Base-by-base conservation (phyloP, 1,140 invertebrate species). In the Apolygus lucorum region DNA sequence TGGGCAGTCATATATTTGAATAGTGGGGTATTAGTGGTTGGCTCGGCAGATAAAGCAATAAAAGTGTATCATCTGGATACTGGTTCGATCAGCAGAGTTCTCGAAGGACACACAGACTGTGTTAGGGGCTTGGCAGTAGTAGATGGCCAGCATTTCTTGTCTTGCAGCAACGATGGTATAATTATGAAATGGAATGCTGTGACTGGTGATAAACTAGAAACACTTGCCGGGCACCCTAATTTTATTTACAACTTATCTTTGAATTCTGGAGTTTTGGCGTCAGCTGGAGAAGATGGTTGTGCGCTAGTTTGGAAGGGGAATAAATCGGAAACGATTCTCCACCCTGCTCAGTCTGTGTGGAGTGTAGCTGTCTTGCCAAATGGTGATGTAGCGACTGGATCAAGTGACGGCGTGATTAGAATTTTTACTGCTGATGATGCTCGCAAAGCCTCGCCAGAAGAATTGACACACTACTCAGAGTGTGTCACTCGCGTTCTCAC, bases 291-390 rank as follows among this genome's bases (percentile, higher is more conserved):
- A 79, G 94, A 97, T 78, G 85, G 90, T 63, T 88, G 89, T n/a
- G 80, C 97, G 1, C 83, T 90, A 52, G 82, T 97, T 74, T 98
- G 95, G 94, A 78, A 84, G 68, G 81, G 85, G 28, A 80, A 86
- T 65, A 83, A 87, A 74, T 76, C 82, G 27, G 85, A 94, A 75
- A 88, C 89, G 0, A 86, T 98, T 27, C 76, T 82, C 17, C 81
- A 96, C 66, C 95, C 96, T 0, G 87, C 89, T 1, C 87, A 91
- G 67, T 93, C 92, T 24, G 87, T 98, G 4, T 99, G 96, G 96
- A 86, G 87, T 63, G 88, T 96, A 0, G 83, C 86, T 67, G 84
- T 87, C 69, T 78, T 98, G 21, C 75, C 81, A 1, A 96, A 97
- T 81, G 89, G 88, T 13, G 95, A 98, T 80, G 86, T 99, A 76